phyloP scores from a whole-genome alignment of 2,888 invertebrate species.

The Anthoptus insignis region DNA sequence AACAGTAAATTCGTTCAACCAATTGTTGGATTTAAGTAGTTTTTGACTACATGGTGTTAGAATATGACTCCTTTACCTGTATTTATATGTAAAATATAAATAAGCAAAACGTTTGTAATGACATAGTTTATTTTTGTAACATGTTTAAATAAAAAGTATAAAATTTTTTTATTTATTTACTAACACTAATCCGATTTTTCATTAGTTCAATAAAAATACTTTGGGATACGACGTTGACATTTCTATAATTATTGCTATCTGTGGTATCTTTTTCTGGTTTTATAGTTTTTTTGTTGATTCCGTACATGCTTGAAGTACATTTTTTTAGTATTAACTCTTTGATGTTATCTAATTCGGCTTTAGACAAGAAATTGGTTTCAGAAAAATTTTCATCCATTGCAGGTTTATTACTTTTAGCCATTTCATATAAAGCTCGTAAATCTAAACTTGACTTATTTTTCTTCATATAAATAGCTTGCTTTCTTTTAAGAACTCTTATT shows the following conservation, averaged over 20 bases:
- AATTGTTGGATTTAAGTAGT: too few species aligned
- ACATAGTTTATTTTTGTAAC: conserved; percentile 26
- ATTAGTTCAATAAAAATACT: conserved; percentile 64
- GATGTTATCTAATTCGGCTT: conserved; percentile 67
- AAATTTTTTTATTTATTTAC: neutral
- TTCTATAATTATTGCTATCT: conserved; percentile 22
- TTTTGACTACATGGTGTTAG: too few species aligned
- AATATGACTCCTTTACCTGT: too few species aligned
- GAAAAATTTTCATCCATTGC: conserved; percentile 57
- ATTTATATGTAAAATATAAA: neutral
- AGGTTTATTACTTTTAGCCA: conserved; percentile 62
- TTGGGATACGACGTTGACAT: conserved; percentile 56
- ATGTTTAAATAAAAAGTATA: conserved; percentile 18
- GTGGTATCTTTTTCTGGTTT: conserved; percentile 46
- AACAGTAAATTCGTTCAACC: too few species aligned
- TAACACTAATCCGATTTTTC: conserved; percentile 23
- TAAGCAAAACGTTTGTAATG: conserved; percentile 3
- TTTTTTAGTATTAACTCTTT: conserved; percentile 68
- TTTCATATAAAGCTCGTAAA: conserved; percentile 67
- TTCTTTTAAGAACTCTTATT: conserved; percentile 63
- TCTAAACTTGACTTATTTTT: conserved; percentile 62
- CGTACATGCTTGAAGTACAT: conserved; percentile 66
- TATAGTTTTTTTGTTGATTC: conserved; percentile 63
- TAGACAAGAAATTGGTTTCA: conserved; percentile 61
- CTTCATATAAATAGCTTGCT: conserved; percentile 54